Base-by-base conservation (phyloP, 2,888 invertebrate genomes). In the Danaus chrysippus region DNA sequence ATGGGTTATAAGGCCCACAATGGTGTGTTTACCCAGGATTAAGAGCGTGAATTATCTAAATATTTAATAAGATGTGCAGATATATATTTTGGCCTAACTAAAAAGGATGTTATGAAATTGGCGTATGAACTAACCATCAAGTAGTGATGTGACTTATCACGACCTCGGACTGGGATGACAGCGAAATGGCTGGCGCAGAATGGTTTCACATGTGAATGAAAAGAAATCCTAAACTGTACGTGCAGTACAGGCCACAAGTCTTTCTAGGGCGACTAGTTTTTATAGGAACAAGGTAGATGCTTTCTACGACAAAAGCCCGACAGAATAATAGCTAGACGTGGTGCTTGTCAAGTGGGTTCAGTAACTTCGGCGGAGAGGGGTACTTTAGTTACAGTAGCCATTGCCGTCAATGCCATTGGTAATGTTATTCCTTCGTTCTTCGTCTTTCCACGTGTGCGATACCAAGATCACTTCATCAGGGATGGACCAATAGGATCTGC, bases 301-400 rank as follows among this genome's bases (percentile, higher is more conserved):
- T 19, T 73, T 73, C 49, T 74, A 62, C 57, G 68, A 71, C 54
- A 71, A 73, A 73, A 67, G 19, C 71, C 73, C 0, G 64, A 71
- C 11, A 63, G 56, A 62, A 46, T 73, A 5, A 23, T 74, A n/a
- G 67, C 72, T 9, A 64, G 64, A 58, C 56, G 63, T 13, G 71
- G 70, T 0, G 13, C 9, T 0, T 63, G 68, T 10, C 78, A 80
- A 65, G 76, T 82, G 0, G 78, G 77, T 10, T 66, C 77, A 57
- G 11, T 79, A 0, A 77, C 77, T 3, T 79, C 79, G 11, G 76
- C 74, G 0, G 82, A 84, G 68, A 68, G 78, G 41, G 80, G 81
- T 0, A 75, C 77, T 11, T 62, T 75, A 10, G 73, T 76, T 0
- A 77, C 77, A 67, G 66, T 82, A 44, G 71, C 75, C 10, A 65